Base-by-base conservation (phyloP, 1,140 invertebrate genomes). In the Drosophila willistoni region DNA sequence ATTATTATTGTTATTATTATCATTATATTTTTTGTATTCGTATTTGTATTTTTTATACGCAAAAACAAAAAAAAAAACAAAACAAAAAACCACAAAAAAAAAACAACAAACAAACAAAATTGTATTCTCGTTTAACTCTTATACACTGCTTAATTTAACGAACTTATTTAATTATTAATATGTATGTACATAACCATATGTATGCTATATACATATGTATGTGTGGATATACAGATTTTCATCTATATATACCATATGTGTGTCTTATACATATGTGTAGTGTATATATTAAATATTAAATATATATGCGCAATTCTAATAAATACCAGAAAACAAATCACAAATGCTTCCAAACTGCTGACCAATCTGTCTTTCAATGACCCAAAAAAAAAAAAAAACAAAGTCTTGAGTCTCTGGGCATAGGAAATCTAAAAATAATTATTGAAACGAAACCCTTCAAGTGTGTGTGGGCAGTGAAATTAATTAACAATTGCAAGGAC, bases 221-320 rank as follows among this genome's bases (percentile, higher is more conserved):
- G 29, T 29, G 29, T 29, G 29, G 6, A 54, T 22, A 36, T 36
- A 36, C 10, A 36, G 34, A 36, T 36, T 10, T 36, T 6, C 10
- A 71, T 68, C 22, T 19, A 72, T 65, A 81, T 71, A 73, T 68
- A 62, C 47, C 60, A 41, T 68, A 68, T 33, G 62, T 51, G n/a
- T 44, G 42, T 44, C 42, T 7, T 10, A 41, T 22, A 44, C 33
- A 57, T 25, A 56, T 56, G 25, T 56, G 44, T 25, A 19, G 65
- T 69, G 33, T 34, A 70, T 68, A 86, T 79, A 87, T 77, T 77
- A 71, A 77, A 83, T 71, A 87, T 66, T 56, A 73, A 77, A 73
- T 51, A 51, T 51, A 83, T 86, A 86, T 86, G 76, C 83, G 84
- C 79, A 83, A 89, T 79, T 83, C 83, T 83, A 86, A 87, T 89